Evolutionary conservation across 2,113 vertebrate genomes (phyloP).

Genomic region (Chaetorhynchus papuensis): DNA sequence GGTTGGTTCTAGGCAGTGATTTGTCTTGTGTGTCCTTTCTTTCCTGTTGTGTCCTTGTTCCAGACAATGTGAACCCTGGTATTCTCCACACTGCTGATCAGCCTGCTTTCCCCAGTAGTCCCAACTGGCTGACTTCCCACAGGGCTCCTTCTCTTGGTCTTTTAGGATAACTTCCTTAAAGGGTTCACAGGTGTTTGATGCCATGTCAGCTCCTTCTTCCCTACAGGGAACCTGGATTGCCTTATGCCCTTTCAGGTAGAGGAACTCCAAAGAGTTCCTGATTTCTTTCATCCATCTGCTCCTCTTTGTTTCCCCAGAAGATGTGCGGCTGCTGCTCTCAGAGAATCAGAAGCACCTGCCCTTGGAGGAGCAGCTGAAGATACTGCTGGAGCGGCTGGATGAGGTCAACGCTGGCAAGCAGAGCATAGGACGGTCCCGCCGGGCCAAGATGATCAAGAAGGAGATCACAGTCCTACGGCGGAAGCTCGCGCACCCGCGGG

Average conservation of each 20-base stretch:
- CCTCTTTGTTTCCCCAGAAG: constrained; percentile 68
- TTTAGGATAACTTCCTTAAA: neutral
- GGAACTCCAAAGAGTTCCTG: neutral
- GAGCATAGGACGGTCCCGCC: constrained; percentile 88
- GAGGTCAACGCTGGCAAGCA: constrained; percentile 90
- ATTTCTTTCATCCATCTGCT: neutral
- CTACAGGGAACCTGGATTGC: neutral
- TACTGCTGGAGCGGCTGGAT: constrained; percentile 85
- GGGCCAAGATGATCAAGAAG: constrained; percentile 94
- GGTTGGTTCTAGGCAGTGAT: neutral
- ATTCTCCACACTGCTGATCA: neutral
- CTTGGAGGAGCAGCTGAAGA: constrained; percentile 90
- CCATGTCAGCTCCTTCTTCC: neutral
- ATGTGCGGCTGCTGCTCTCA: constrained; percentile 77
- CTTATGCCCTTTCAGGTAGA: neutral
- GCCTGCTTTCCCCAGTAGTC: neutral
- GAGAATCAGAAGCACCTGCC: constrained; percentile 89
- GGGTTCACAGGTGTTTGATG: neutral
- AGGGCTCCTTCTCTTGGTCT: neutral
- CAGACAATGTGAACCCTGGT: neutral
- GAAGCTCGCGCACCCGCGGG: constrained; percentile 90
- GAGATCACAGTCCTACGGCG: constrained; percentile 92
- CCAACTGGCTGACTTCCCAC: neutral
- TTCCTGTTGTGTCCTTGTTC: neutral
- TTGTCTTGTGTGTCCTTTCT: neutral